These are phyloP conservation scores for Numenius arquata DNA, from an alignment of 2,113 vertebrate species.

Conservation along the genomic window DNA sequence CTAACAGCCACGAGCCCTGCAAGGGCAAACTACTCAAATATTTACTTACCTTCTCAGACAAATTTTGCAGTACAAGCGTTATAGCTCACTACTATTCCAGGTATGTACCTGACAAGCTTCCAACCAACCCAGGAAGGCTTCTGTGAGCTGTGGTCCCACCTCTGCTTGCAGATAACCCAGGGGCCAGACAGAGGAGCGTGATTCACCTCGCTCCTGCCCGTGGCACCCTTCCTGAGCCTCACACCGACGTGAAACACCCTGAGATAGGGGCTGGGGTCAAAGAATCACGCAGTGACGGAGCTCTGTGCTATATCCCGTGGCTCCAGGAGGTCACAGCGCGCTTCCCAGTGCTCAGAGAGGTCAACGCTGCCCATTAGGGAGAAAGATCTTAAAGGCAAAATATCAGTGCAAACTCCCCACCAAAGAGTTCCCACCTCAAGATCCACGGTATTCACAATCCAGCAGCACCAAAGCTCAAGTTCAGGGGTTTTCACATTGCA, in stretches of 20 bases:
- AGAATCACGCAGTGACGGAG: background rate
- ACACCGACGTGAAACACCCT: background rate
- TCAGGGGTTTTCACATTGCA: background rate
- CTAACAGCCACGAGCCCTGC: background rate
- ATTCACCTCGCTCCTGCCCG: background rate
- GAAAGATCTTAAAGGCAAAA: background rate
- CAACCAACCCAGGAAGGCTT: background rate
- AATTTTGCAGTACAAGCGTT: background rate
- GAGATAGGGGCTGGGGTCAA: background rate
- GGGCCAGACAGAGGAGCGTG: accelerated
- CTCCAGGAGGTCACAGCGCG: background rate
- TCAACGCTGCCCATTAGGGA: background rate
- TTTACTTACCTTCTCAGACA: background rate
- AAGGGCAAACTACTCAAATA: background rate
- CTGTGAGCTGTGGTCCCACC: background rate
- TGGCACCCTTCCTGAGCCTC: background rate
- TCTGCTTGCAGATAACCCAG: background rate
- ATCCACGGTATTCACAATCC: accelerated
- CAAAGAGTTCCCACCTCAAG: background rate
- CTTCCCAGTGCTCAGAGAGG: background rate
- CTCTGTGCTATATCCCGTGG: background rate
- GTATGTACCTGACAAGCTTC: background rate
- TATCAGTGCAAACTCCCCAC: background rate
- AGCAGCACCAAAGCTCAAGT: background rate
- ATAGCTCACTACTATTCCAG: background rate